Percentiles rank a stretch among this genome's conserved stretches.
These are phyloP conservation scores for Elachura formosa DNA, from an alignment of 2,113 vertebrate species.

Conservation along the genomic window DNA sequence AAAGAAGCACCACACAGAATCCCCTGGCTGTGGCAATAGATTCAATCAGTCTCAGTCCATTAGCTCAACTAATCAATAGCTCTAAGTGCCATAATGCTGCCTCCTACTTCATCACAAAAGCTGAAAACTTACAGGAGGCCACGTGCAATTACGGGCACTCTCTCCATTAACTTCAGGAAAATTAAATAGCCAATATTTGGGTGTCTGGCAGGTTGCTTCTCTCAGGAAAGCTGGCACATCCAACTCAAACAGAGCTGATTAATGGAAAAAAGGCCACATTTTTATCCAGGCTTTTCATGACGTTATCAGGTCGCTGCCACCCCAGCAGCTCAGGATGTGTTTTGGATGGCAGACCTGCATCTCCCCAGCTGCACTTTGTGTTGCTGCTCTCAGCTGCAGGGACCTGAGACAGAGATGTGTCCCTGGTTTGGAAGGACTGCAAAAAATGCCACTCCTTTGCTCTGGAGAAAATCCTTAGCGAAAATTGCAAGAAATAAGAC, in stretches of 20 bases:
- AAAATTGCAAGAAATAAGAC: background rate
- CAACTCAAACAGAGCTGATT: background rate
- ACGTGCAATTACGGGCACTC: background rate
- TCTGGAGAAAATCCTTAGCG: background rate
- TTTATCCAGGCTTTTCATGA: background rate
- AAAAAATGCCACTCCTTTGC: background rate
- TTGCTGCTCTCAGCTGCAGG: background rate
- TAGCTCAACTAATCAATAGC: conserved; percentile 64
- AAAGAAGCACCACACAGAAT: background rate
- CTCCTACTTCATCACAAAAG: conserved; percentile 25
- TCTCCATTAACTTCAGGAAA: conserved; percentile 32
- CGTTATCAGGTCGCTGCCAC: background rate
- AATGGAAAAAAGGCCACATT: background rate
- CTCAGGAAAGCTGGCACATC: background rate
- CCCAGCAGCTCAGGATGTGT: background rate
- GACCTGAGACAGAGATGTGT: background rate
- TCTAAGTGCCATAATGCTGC: background rate
- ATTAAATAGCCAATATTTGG: conserved; percentile 18
- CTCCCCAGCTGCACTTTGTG: background rate
- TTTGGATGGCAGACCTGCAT: background rate
- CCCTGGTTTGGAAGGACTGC: background rate
- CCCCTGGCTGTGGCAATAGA: background rate
- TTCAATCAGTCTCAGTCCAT: conserved; percentile 50
- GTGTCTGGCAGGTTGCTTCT: conserved; percentile 4
- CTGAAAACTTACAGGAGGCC: conserved; percentile 14